These are phyloP conservation scores for Spinus pinus DNA, from an alignment of 2,797 vertebrate genomes.

Conservation along the genomic window DNA sequence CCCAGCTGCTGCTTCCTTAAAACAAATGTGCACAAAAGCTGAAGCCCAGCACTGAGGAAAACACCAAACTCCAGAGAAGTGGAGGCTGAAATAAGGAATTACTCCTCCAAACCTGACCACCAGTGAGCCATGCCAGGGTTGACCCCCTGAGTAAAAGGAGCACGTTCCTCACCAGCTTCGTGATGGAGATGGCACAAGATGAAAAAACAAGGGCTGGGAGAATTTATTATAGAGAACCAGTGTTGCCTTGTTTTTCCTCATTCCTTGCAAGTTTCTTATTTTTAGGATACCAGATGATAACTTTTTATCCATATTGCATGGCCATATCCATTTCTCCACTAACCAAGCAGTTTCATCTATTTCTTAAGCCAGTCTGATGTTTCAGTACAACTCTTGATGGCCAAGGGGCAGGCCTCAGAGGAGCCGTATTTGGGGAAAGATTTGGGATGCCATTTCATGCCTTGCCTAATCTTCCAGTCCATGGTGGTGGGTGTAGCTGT, in stretches of 20 bases:
- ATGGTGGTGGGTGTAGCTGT: background rate
- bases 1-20: background rate
- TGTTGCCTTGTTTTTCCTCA: background rate
- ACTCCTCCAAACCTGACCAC: background rate
- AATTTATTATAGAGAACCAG: background rate
- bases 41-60: background rate
- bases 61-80: background rate
- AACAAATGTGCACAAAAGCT: background rate
- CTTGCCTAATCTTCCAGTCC: background rate
- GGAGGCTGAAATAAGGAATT: background rate
- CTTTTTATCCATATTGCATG: background rate
- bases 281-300: background rate
- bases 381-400: background rate
- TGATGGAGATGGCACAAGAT: background rate
- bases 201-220: background rate
- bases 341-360: background rate
- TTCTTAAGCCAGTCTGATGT: background rate
- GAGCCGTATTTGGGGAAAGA: accelerated
- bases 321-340: accelerated
- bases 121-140: accelerated
- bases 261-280: background rate
- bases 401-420: background rate
- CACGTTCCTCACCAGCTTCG: background rate
- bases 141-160: background rate
- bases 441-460: background rate